These are phyloP conservation scores for Mellilla xanthometata DNA, from an alignment of 2,888 invertebrate genomes.

Conservation along the genomic window DNA sequence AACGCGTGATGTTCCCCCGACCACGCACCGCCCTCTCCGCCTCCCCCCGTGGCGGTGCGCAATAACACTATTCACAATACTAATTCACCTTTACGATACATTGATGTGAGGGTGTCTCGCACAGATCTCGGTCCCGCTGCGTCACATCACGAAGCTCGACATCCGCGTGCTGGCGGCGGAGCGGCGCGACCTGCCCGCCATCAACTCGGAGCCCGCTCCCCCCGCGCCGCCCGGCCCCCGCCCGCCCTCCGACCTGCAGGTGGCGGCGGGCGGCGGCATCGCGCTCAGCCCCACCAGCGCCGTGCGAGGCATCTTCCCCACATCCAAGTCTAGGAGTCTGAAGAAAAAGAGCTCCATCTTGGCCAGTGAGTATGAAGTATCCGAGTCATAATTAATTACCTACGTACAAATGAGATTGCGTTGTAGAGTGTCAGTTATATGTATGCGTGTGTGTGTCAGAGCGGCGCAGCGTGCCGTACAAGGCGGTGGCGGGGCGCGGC, in stretches of 20 bases:
- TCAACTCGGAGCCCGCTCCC: constrained; percentile 49
- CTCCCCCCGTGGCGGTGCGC: too few relatives aligned
- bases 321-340: constrained; percentile 83
- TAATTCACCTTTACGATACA: too few relatives aligned
- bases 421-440: background rate
- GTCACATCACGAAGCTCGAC: constrained; percentile 67
- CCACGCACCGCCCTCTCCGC: too few relatives aligned
- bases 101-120: too few relatives aligned
- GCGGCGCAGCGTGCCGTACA: constrained; percentile 51
- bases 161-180: constrained; percentile 54
- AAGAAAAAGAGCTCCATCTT: constrained; percentile 89
- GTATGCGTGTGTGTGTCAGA: constrained; percentile 38
- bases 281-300: constrained; percentile 73
- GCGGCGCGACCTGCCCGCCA: constrained; percentile 56
- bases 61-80: too few relatives aligned
- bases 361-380: constrained; percentile 87
- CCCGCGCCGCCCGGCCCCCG: constrained; percentile 26
- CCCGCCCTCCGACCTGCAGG: constrained; percentile 26
- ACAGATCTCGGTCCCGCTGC: constrained; percentile 58
- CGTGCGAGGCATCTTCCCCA: constrained; percentile 81
- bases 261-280: constrained; percentile 26
- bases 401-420: too few relatives aligned
- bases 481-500: constrained; percentile 48
- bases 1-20: too few relatives aligned
- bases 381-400: too few relatives aligned